Base-by-base conservation (phyloP, 2,113 vertebrate species). In the Speoplatyrhinus poulsoni region DNA sequence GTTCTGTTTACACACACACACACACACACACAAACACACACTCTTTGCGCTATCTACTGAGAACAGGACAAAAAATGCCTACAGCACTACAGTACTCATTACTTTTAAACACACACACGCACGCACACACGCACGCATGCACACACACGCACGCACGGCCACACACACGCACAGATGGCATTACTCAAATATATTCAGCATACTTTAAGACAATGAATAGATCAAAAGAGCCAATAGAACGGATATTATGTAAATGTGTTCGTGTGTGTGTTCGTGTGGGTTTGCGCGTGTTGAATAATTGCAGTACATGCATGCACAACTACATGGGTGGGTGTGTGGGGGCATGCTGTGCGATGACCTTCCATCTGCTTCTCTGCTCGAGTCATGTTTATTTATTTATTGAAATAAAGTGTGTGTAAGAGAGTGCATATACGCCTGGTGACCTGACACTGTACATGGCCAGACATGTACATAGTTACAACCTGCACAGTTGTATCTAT, bases 321-420 rank as follows among this genome's bases (percentile, higher is more conserved):
- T 26, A 26, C 46, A 48, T 61, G 61, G 58, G 15, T 8, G 33
- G 36, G 8, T 13, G 32, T 15, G 17, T 46, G 46, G 33, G 46
- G 46, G 36, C 50, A 4, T 32, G 32, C n/a, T 12, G 5, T 15
- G 13, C 12, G 13, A 60, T 82, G 81, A 82, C 74, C 78, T 88
- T 90, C 81, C 57, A 48, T 73, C 80, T 81, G 69, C 73, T 82
- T 67, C 61, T 57, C 70, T 72, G 73, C 69, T 53, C 10, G 59
- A 62, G 66, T 53, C 77, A 85, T 89, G 85, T 88, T 91, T 90
- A 84, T 89, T 89, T 83, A 88, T 91, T 88, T 87, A 89, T 89
- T 89, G 73, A 89, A 88, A 90, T 87, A 76, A 87, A 82, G 73
- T 65, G 56, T 67, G 69, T 64, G 69, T 71, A 84, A 87, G 79